Percentiles rank a stretch among this genome's conserved stretches.
Conservation (phyloP, 2,888 invertebrate genomes). For the Argyra leucocephala region DNA sequence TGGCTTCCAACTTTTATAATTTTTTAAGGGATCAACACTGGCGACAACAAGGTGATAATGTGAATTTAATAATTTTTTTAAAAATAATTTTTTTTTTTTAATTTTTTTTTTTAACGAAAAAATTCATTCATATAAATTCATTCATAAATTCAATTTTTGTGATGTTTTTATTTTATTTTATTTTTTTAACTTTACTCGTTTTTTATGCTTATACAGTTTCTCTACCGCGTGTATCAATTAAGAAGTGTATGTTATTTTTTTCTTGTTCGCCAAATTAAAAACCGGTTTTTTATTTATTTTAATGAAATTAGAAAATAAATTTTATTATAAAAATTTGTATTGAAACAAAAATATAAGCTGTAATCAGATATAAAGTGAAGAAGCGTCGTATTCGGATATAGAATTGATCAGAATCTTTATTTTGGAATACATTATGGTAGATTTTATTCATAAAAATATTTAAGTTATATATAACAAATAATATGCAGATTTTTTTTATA, state of each 20-base stretch:
- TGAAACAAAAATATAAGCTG: background rate
- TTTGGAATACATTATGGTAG: background rate
- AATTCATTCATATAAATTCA: conserved; percentile 1
- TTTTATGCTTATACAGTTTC: too few species aligned
- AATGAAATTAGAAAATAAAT: background rate
- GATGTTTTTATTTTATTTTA: background rate
- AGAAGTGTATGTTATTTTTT: too few species aligned
- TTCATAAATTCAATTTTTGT: background rate
- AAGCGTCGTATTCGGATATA: background rate
- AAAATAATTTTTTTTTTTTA: background rate
- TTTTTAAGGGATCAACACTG: background rate
- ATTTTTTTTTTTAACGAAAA: background rate
- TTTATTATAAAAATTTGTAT: background rate
- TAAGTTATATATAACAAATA: background rate
- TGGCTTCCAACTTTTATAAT: background rate
- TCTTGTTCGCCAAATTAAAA: background rate
- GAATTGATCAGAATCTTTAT: background rate
- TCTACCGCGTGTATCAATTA: too few species aligned
- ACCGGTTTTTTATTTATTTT: background rate
- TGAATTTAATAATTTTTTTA: background rate
- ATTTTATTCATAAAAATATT: background rate
- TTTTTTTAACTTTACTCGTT: too few species aligned
- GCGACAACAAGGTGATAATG: conserved; percentile 4
- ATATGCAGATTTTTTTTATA: too few species aligned
- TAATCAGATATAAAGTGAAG: background rate